Base-by-base conservation (phyloP, 2,888 invertebrate species). In the Epicampocera succincta region DNA sequence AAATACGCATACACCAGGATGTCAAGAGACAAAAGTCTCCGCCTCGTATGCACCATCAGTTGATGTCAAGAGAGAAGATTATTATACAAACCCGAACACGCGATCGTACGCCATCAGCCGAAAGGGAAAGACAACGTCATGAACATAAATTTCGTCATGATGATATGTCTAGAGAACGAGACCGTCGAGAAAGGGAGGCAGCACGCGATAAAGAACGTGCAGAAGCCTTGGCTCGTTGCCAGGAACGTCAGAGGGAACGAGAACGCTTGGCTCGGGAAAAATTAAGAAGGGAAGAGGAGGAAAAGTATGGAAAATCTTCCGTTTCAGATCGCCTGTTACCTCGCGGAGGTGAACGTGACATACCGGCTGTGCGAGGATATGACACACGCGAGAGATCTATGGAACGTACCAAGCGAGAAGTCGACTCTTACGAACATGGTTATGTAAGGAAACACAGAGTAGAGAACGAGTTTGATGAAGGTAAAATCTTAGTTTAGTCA, bases 211-310 rank as follows among this genome's bases (percentile, higher is more conserved):
- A 93, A 85, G 93, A 94, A 85, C 91, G 93, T 0, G 93, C 93
- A 84, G 96, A 96, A 84, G 93, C 93, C 0, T 88, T 93, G 71
- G 94, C 94, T 1, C 92, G 95, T 83, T 94, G 95, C 68, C 89
- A 95, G 72, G 92, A 93, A 83, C 91, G 93, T 82, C 93, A 92
- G 84, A 90, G 93, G 71, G 94, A 93, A 83, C 91, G 92, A 11
- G 92, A 92, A 80, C 89, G 92, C 65, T 54, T 91, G 33, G 90
- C 90, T 1, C 87, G 90, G 15, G 90, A 93, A 83, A 91, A 92
- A 83, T 87, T 91, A 79, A 88, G 92, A 15, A 90, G 92, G 2
- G 93, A 92, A 76, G 90, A 89, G 42, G 90, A 90, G 42, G 90
- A 90, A 21, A 88, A 90, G 40, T 87, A 88, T 15, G 86, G 86